phyloP scores from a whole-genome alignment of 2,888 invertebrate genomes.

The Philaethria dido region DNA sequence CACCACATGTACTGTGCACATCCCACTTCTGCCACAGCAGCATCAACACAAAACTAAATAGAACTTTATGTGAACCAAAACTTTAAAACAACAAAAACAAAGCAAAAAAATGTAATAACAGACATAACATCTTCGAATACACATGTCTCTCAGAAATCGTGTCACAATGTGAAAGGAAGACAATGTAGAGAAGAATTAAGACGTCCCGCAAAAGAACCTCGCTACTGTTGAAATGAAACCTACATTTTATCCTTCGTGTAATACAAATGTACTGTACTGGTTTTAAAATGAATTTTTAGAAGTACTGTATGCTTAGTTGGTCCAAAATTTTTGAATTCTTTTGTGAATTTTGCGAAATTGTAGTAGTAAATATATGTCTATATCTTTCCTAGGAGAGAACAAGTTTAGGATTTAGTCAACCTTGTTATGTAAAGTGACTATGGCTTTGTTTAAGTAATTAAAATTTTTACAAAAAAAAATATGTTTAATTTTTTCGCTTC shows the following conservation, averaged over 20 bases:
- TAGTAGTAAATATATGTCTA: too few relatives aligned
- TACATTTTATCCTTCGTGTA: slow-evolving; percentile 19
- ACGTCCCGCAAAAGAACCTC: slow-evolving; percentile 25
- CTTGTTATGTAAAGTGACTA: too few relatives aligned
- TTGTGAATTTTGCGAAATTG: too few relatives aligned
- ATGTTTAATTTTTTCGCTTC: too few relatives aligned
- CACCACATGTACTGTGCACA: not conserved
- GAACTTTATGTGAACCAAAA: not conserved
- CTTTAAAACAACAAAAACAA: not conserved
- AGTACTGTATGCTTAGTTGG: slow-evolving; percentile 7
- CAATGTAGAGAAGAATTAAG: slow-evolving; percentile 26
- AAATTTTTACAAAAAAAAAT: too few relatives aligned
- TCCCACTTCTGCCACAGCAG: not conserved
- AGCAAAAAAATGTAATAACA: slow-evolving; percentile 12
- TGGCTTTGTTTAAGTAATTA: too few relatives aligned
- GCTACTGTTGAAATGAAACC: slow-evolving; percentile 11
- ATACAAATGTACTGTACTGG: slow-evolving; percentile 16
- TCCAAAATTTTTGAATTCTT: not conserved
- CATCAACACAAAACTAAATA: not conserved
- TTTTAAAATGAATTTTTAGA: slow-evolving; percentile 11
- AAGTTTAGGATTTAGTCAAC: too few relatives aligned
- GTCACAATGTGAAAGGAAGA: slow-evolving; percentile 17
- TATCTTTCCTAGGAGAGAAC: too few relatives aligned
- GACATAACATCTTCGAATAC: not conserved
- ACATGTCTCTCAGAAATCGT: slow-evolving; percentile 17